These are phyloP conservation scores for Holothuria glaberrima DNA, from an alignment of 35 echinoderm and acorn worm species.

Conservation along the genomic window DNA sequence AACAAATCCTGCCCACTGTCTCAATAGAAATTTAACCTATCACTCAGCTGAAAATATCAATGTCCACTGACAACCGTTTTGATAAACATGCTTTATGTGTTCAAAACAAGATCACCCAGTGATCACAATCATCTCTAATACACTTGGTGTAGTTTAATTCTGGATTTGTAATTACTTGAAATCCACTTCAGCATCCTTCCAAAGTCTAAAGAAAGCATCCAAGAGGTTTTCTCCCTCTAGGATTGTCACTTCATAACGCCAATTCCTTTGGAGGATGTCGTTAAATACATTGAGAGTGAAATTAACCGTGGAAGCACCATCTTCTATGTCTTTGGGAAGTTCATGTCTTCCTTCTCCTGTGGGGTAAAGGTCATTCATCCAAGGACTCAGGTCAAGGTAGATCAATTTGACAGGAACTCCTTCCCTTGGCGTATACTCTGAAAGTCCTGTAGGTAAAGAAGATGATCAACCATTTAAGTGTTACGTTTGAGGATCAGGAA, in stretches of 20 bases:
- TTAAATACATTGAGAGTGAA: not conserved
- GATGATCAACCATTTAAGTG: no score
- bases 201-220: slow-evolving; percentile 7
- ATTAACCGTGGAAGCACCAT: not conserved
- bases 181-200: slow-evolving; percentile 3
- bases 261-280: not conserved
- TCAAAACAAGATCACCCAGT: no score
- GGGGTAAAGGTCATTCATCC: not conserved
- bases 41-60: no score
- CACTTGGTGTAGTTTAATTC: no score
- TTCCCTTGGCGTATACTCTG: not conserved
- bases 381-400: not conserved
- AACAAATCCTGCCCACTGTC: no score
- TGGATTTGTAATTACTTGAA: not conserved
- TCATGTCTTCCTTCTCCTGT: not conserved
- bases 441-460: not conserved
- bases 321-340: not conserved
- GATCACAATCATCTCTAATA: no score
- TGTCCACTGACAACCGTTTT: no score
- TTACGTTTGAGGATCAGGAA: no score
- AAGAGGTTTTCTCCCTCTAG: slow-evolving; percentile 14
- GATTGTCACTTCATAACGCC: slow-evolving; percentile 1
- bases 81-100: no score
- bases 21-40: no score
- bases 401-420: not conserved